Evolutionary conservation across 2,797 vertebrate genomes (phyloP).

Genomic region (Pseudochirops corinnae): DNA sequence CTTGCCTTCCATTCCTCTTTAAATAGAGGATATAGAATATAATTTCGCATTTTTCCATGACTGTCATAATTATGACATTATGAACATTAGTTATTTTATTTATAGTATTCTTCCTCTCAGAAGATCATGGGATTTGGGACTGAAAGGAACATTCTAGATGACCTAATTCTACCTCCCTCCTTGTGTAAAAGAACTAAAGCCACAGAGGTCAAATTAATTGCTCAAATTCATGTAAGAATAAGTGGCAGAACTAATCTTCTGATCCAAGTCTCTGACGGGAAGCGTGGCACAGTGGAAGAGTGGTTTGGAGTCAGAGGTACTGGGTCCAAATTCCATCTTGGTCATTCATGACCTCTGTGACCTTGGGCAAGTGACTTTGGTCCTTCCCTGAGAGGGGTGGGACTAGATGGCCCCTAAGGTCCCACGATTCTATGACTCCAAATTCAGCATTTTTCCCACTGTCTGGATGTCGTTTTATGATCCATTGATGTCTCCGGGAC

Average conservation of each 20-base stretch:
- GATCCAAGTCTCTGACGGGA: background rate
- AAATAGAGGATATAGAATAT: background rate
- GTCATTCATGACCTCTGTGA: background rate
- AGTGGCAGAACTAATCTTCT: background rate
- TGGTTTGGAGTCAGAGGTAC: background rate
- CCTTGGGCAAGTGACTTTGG: background rate
- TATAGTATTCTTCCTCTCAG: background rate
- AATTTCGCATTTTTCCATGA: background rate
- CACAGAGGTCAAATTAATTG: background rate
- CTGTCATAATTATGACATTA: constrained; percentile 5
- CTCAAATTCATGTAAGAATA: background rate
- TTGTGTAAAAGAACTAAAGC: background rate
- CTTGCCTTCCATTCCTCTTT: background rate
- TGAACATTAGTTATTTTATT: background rate
- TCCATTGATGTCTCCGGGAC: background rate
- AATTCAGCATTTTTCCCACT: background rate
- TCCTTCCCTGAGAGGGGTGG: background rate
- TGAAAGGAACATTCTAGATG: background rate
- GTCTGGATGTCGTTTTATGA: background rate
- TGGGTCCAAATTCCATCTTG: background rate
- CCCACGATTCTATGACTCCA: background rate
- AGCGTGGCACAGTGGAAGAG: background rate
- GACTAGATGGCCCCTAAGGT: background rate
- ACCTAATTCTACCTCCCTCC: background rate
- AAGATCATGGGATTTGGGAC: background rate